Percentiles rank a stretch among this genome's conserved stretches.
These are phyloP conservation scores for Ptychoptera contaminata DNA, from an alignment of 2,888 invertebrate species.

Conservation along the genomic window DNA sequence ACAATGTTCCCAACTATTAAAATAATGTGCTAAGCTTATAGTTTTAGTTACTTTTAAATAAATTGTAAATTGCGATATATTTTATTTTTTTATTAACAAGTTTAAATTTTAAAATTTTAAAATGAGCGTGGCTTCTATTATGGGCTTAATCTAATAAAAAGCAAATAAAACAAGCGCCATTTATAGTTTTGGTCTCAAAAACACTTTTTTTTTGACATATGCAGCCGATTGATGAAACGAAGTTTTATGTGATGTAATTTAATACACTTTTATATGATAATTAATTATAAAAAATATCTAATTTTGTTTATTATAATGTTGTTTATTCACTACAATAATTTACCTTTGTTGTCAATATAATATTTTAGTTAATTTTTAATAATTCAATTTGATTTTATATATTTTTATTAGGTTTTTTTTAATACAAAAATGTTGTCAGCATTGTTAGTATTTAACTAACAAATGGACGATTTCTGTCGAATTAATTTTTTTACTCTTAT, in stretches of 20 bases:
- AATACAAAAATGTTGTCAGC: slow-evolving; percentile 4
- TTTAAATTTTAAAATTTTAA: too few relatives aligned
- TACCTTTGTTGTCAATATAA: not conserved
- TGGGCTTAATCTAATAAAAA: not conserved
- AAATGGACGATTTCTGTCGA: too few relatives aligned
- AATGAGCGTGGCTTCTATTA: not conserved
- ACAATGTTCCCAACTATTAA: not conserved
- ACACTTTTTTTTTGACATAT: too few relatives aligned
- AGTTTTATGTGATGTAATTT: too few relatives aligned
- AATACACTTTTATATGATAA: too few relatives aligned
- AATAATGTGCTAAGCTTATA: too few relatives aligned
- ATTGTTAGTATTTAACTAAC: not conserved
- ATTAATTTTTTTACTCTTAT: too few relatives aligned
- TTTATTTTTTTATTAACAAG: too few relatives aligned
- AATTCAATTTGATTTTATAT: not conserved
- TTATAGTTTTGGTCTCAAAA: not conserved
- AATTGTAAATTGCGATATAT: too few relatives aligned
- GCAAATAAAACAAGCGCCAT: not conserved
- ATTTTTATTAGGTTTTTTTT: slow-evolving; percentile 1
- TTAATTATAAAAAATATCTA: too few relatives aligned
- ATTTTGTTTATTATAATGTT: not conserved
- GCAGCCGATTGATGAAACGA: too few relatives aligned
- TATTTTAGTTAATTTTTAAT: not conserved
- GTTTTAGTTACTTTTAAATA: not conserved
- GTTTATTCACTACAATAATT: not conserved